A percentile compares a stretch with the other conserved stretches of the same genome.
phyloP scores from a whole-genome alignment of 2,113 vertebrate species.

The Atrichornis clamosus region DNA sequence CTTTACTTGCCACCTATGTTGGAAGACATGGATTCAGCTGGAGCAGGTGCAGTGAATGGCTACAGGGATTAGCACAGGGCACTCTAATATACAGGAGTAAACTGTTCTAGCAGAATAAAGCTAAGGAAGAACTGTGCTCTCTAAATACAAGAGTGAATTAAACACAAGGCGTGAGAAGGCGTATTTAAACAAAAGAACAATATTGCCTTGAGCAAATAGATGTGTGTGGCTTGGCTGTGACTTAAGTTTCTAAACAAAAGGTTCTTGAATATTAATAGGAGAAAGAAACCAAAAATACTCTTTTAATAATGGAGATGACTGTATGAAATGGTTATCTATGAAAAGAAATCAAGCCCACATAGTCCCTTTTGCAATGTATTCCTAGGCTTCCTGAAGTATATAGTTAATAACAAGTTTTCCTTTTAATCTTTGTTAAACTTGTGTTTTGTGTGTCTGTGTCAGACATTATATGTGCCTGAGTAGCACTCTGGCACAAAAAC shows the following conservation, averaged over 20 bases:
- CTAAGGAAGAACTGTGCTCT: background rate
- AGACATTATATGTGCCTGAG: background rate
- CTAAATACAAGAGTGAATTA: background rate
- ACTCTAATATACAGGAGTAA: background rate
- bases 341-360: background rate
- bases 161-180: background rate
- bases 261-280: background rate
- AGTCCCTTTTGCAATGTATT: background rate
- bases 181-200: conserved; percentile 17
- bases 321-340: background rate
- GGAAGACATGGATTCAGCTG: background rate
- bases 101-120: background rate
- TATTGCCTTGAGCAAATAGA: background rate
- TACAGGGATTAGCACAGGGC: background rate
- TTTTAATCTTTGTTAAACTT: background rate
- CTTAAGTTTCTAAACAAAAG: background rate
- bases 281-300: background rate
- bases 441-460: background rate
- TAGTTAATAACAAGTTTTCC: background rate
- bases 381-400: background rate
- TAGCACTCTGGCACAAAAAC: background rate
- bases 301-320: background rate
- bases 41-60: background rate
- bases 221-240: background rate
- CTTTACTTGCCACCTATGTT: background rate